Conservation (phyloP, 2,888 invertebrate species). For the Caenorhabditis parvicauda region DNA sequence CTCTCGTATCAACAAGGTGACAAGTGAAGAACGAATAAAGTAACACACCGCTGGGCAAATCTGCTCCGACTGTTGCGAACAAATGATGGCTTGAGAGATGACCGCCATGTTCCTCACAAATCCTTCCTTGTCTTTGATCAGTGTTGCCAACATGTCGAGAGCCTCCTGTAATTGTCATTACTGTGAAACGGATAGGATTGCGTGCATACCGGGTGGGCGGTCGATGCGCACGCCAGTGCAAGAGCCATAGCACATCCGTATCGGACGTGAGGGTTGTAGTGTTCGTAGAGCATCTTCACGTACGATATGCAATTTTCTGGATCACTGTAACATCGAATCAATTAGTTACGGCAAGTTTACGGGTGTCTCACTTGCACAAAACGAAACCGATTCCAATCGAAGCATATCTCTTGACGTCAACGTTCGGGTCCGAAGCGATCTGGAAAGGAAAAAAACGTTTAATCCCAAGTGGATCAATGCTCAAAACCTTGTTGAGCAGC, state of each 20-base stretch:
- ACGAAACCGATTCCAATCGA: slow-evolving; percentile 97
- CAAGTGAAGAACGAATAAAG: no score
- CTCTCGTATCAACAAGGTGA: no score
- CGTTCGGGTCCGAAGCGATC: slow-evolving; percentile 95
- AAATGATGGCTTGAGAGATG: slow-evolving; percentile 19
- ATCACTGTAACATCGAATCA: slow-evolving; percentile 5
- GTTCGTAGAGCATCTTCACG: slow-evolving; percentile 24
- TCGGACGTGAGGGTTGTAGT: slow-evolving; percentile 26
- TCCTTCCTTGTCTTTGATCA: slow-evolving; percentile 29
- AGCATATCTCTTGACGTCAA: slow-evolving; percentile 95
- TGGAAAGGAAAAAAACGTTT: background rate
- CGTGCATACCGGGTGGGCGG: slow-evolving; percentile 14
- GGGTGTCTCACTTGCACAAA: slow-evolving; percentile 74
- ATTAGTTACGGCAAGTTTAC: background rate
- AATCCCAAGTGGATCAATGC: background rate
- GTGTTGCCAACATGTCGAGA: slow-evolving; percentile 16
- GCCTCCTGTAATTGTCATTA: slow-evolving; percentile 11
- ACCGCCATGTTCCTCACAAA: slow-evolving; percentile 24
- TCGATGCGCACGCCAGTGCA: slow-evolving; percentile 24
- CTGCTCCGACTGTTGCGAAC: slow-evolving; percentile 25
- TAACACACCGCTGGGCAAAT: slow-evolving; percentile 19
- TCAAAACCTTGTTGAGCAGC: slow-evolving; percentile 69
- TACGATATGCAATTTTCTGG: slow-evolving; percentile 15
- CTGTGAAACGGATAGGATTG: no score
- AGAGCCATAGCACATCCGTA: slow-evolving; percentile 30